Conservation (phyloP, 2,888 invertebrate genomes). For the Nymphalis polychloros region DNA sequence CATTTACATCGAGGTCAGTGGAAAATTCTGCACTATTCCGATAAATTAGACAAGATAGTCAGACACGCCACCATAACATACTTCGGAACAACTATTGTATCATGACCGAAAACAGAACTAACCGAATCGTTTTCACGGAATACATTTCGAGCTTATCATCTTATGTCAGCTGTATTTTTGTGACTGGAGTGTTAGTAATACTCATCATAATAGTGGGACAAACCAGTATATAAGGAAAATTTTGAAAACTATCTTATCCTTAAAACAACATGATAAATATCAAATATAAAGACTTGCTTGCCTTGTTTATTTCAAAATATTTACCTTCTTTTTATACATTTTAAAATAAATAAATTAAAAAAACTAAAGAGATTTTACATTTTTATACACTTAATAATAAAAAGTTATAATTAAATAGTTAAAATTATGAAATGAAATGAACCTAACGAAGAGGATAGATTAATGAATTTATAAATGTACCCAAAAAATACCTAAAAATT, state of each 20-base stretch:
- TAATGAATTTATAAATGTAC: too few species aligned
- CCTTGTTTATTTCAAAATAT: background rate
- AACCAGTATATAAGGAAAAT: conserved; percentile 1
- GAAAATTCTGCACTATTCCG: conserved; percentile 20
- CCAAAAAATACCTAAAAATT: too few species aligned
- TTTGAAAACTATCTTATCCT: background rate
- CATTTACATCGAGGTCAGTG: conserved; percentile 21
- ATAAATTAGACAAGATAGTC: conserved; percentile 16
- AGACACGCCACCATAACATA: conserved; percentile 5
- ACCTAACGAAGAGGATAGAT: too few species aligned
- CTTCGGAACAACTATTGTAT: conserved; percentile 9
- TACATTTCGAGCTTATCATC: background rate
- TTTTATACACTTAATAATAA: too few species aligned
- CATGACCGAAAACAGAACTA: background rate
- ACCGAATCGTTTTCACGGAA: background rate
- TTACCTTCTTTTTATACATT: background rate
- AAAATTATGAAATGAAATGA: too few species aligned
- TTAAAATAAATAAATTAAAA: too few species aligned
- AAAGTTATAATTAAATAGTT: too few species aligned
- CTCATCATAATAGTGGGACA: background rate
- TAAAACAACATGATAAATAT: too few species aligned
- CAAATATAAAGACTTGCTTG: background rate
- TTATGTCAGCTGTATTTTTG: background rate
- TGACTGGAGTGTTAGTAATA: background rate
- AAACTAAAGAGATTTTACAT: too few species aligned